phyloP scores from a whole-genome alignment of 2,888 invertebrate genomes.

The Cosmorhoe ocellata region DNA sequence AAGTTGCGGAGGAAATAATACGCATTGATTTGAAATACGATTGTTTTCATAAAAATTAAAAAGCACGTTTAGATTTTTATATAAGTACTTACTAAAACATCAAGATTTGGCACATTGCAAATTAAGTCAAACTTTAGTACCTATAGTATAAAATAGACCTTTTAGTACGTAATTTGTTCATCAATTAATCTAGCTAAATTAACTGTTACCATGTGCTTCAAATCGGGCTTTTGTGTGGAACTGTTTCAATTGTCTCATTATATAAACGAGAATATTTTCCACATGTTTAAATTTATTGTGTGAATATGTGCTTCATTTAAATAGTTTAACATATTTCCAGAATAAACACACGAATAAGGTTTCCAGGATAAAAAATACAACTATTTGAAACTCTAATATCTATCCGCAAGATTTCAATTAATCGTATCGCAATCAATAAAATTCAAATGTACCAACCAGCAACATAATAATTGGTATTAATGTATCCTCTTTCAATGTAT shows the following conservation, averaged over 20 bases:
- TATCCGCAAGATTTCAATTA: too few relatives aligned
- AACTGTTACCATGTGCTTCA: conserved; percentile 20
- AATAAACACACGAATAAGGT: neutral
- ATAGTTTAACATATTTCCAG: conserved; percentile 11
- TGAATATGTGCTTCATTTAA: conserved; percentile 30
- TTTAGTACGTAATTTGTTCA: too few relatives aligned
- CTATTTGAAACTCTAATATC: neutral
- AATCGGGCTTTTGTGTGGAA: conserved; percentile 39
- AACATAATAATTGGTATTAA: neutral
- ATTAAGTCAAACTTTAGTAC: too few relatives aligned
- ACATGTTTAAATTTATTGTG: conserved; percentile 42
- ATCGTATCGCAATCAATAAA: neutral
- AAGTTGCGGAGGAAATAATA: too few relatives aligned
- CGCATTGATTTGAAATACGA: too few relatives aligned
- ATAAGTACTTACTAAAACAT: too few relatives aligned
- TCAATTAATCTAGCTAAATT: neutral
- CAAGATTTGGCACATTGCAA: too few relatives aligned
- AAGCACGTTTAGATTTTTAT: too few relatives aligned
- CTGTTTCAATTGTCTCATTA: conserved; percentile 49
- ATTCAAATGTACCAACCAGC: neutral
- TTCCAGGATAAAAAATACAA: neutral
- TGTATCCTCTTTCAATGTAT: neutral
- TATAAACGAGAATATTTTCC: conserved; percentile 46
- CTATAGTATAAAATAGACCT: too few relatives aligned
- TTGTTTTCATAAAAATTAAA: too few relatives aligned